phyloP scores from a whole-genome alignment of 2,797 vertebrate species.

The Paramormyrops hopkinsi region DNA sequence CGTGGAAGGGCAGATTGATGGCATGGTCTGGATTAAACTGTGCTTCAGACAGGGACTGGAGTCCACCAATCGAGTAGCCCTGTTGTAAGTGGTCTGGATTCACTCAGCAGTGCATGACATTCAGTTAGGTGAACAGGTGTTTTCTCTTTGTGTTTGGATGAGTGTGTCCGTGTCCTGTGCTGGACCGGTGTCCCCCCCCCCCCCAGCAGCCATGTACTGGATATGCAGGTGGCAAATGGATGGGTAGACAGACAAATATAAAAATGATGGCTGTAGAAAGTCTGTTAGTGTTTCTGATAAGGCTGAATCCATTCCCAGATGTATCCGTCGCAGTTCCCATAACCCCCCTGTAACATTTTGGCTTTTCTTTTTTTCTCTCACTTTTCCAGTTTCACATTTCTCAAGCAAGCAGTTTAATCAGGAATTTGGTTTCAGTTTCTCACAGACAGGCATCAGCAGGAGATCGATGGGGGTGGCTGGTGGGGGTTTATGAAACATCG shows the following conservation, averaged over 20 bases:
- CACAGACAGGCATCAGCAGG: constrained; percentile 19
- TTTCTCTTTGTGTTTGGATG: not conserved
- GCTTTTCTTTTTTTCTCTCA: not conserved
- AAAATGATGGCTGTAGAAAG: not conserved
- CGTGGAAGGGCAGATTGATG: not conserved
- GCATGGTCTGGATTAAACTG: not conserved
- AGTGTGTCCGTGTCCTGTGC: not conserved
- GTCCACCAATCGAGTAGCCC: not conserved
- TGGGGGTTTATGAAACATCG: constrained; percentile 16
- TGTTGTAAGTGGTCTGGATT: not conserved
- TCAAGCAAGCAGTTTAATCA: constrained; percentile 22
- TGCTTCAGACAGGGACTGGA: not conserved
- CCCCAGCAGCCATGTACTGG: not conserved
- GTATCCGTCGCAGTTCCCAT: not conserved
- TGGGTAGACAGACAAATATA: not conserved
- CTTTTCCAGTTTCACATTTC: constrained; percentile 27
- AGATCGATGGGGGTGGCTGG: not conserved
- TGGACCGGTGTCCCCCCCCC: not conserved
- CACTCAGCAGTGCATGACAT: not conserved
- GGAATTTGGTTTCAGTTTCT: constrained; percentile 33
- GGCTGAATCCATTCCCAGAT: not conserved
- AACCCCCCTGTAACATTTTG: constrained; percentile 12
- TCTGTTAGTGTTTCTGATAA: not conserved
- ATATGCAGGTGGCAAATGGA: not conserved
- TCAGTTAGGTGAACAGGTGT: not conserved